Base-by-base conservation (phyloP, 2,888 invertebrate genomes). In the Philaethria dido region DNA sequence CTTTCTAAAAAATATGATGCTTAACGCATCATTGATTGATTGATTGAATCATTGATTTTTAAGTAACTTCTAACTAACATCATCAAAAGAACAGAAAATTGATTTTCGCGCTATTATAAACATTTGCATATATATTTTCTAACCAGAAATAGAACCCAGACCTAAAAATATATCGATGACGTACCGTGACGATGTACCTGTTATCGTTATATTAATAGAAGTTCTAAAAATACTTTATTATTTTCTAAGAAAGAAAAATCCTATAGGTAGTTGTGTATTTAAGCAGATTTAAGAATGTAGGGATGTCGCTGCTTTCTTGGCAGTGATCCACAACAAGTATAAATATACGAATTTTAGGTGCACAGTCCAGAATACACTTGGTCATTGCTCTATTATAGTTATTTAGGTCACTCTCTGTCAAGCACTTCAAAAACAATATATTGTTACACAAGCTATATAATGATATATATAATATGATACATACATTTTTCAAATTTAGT, bases 221-320 rank as follows among this genome's bases (percentile, higher is more conserved):
- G 25, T 44, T 44, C n/a, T 42, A 44, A 25, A 29, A 44, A 59
- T 59, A 59, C 13, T 29, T 45, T 45, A 16, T 14, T 59, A 64
- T 68, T 74, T 74, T 76, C 75, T 73, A 72, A 77, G 69, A 77
- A 74, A 72, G 72, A 70, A 71, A 72, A 69, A 66, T 64, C 66
- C 70, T 73, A 73, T 73, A 74, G 44, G 66, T 70, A 68, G 68
- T 67, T 63, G 64, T 64, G 68, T 69, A 72, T 86, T 86, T 80
- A 81, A 81, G 73, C 78, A 79, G 75, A 81, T 84, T 83, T 83
- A 78, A 86, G 80, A 85, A 84, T 83, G 82, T 79, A 75, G 81
- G 84, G 77, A 88, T 89, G 90, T 89, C 88, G 86, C 82, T 87
- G 87, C 87, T 88, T 87, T 88, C 83, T 91, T 92, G 92, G 92